Base-by-base conservation (phyloP, 2,888 invertebrate genomes). In the Panzeria rudis region DNA sequence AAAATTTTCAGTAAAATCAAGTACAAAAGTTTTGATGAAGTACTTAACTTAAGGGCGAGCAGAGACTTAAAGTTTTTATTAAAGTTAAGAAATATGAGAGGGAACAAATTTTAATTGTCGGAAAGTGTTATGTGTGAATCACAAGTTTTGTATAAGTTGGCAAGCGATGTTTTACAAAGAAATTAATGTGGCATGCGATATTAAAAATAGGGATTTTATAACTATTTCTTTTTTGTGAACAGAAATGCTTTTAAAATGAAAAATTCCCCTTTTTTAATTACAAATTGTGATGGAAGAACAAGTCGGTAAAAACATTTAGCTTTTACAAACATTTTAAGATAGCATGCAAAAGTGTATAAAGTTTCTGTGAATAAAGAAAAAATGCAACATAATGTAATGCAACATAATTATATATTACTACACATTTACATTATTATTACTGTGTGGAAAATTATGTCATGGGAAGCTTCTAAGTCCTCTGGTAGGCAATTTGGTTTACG, bases 81-180 rank as follows among this genome's bases (percentile, higher is more conserved):
- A 59, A 72, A 15, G 71, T 29, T 15, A 47, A 72, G 20, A 20
- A 25, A 25, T 17, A 8, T 44, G 3, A 32, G 25, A 32, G 20
- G 68, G 4, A 44, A 44, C 17, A 56, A 59, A 56, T 20, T 29
- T 32, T 59, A 44, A 59, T 72, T 41, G 41, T 38, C 25, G 17
- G 9, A 15, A 29, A 29, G 54, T 54, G 54, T 71, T 71, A 59
- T 41, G 72, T 15, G 59, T 59, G 20, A 59, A 59, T 44, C 35
- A 72, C 59, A 44, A 32, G 17, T 32, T 69, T 44, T 7, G 6
- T 6, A 32, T 8, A 59, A 72, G 13, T 59, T 59, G 17, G 17
- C n/a, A 7, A 54, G 13, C 17, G 38, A n/a, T 35, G 38, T 9
- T 15, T 41, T 25, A 13, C 29, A 9, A 56, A 1, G 41, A 44